Percentiles rank a stretch among this genome's conserved stretches.
These are phyloP conservation scores for Conus ventricosus DNA, from an alignment of 1,140 invertebrate genomes.

Conservation along the genomic window DNA sequence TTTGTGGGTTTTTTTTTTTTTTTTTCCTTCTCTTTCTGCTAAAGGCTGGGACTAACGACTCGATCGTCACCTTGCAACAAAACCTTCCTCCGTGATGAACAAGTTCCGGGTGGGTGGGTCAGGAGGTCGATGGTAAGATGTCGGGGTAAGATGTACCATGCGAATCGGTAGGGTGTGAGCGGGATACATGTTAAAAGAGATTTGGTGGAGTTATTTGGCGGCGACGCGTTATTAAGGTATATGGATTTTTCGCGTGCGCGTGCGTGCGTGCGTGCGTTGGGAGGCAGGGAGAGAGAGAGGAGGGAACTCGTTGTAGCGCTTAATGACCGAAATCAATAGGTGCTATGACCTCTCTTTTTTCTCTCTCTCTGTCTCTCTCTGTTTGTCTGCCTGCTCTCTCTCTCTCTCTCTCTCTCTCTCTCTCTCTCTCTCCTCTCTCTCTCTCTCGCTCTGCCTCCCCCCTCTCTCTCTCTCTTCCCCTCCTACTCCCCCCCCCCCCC, in stretches of 20 bases:
- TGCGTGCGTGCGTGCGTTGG: not conserved
- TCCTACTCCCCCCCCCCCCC: not conserved
- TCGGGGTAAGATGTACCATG: too few relatives aligned
- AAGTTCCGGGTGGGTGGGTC: too few relatives aligned
- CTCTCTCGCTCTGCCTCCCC: not conserved
- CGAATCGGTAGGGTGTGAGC: too few relatives aligned
- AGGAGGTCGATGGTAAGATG: too few relatives aligned
- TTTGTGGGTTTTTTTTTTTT: too few relatives aligned
- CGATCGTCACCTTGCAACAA: too few relatives aligned
- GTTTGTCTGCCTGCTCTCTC: not conserved
- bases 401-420: not conserved
- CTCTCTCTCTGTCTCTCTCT: not conserved
- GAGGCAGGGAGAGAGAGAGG: not conserved
- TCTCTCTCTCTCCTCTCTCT: slow-evolving; percentile 9
- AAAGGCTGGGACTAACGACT: too few relatives aligned
- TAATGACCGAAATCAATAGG: not conserved
- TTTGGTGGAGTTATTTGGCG: too few relatives aligned
- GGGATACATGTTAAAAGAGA: too few relatives aligned
- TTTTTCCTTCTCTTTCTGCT: too few relatives aligned
- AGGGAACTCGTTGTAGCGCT: not conserved
- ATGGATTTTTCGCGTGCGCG: not conserved
- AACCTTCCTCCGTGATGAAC: too few relatives aligned
- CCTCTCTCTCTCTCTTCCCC: not conserved
- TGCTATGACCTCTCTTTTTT: not conserved
- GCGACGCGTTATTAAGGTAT: not conserved